Base-by-base conservation (phyloP, 2,113 vertebrate species). In the western clawed frog (Xenopus tropicalis) region DNA sequence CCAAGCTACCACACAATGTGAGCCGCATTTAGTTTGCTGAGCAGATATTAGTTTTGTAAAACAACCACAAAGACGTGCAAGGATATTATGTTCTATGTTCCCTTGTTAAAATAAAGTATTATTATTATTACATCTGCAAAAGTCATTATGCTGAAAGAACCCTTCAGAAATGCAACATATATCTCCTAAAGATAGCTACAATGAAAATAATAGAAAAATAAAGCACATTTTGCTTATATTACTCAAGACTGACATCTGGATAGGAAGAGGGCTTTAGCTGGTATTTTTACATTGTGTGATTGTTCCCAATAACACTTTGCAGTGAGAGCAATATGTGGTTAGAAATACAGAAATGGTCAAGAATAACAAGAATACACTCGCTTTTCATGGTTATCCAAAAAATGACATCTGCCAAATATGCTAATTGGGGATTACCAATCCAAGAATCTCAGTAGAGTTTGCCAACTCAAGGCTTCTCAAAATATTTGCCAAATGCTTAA, bases 151-250 rank as follows among this genome's bases (percentile, higher is more conserved):
- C 19, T 66, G 9, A n/a, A 72, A 23, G n/a, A 14, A 66, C 20
- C 20, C 29, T 43, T 19, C 16, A 46, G 11, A 19, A 73, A 46
- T 25, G 37, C 29, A 56, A 66, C 19, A 57, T 57, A 57, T 57
- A 44, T 59, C 64, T 72, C 61, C 14, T 43, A 25, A 56, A 56
- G 51, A 72, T 23, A 64, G n/a, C 54, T 56, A 14, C 16, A 64
- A 72, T 58, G 48, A 73, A 73, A 66, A 66, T 64, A 57, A 57
- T 42, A 73, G n/a, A 64, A 22, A 71, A 42, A 72, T 72, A 64
- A 73, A 73, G n/a, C 64, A 48, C 42, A 65, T 37, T 66, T 51
- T 72, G 48, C 56, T 52, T 56, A 56, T 66, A 19, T 65, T 57
- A 66, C 29, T 57, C 23, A 66, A 73, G 14, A 43, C 19, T 43